phyloP scores from a whole-genome alignment of 2,888 invertebrate species.

The Gryllus longicercus region DNA sequence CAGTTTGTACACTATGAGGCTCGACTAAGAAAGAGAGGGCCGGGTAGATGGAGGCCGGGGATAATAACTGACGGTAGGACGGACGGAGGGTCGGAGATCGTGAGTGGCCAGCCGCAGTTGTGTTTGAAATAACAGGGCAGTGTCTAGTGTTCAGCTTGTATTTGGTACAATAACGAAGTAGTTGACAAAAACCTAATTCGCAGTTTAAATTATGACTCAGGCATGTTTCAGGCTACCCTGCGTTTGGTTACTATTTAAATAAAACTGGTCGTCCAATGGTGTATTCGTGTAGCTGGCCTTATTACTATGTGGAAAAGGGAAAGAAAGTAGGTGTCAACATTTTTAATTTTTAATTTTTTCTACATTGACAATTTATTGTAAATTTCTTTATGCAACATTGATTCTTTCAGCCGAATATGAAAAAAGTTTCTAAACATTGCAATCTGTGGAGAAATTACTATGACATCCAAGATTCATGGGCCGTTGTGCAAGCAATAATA shows the following conservation, averaged over 20 bases:
- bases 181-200: no score
- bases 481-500: slow-evolving; percentile 55
- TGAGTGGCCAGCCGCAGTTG: no score
- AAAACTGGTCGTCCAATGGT: slow-evolving; percentile 71
- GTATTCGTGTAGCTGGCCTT: slow-evolving; percentile 83
- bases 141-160: no score
- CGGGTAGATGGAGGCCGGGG: no score
- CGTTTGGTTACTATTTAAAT: slow-evolving; percentile 67
- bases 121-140: no score
- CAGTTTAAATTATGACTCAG: no score
- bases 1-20: no score
- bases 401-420: background rate
- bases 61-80: no score
- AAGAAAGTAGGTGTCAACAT: slow-evolving; percentile 48
- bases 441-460: slow-evolving; percentile 69
- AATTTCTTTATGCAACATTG: background rate
- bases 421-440: slow-evolving; percentile 45
- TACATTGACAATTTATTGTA: background rate
- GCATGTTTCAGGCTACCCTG: slow-evolving; percentile 60
- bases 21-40: no score
- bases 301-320: slow-evolving; percentile 62
- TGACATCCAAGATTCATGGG: slow-evolving; percentile 66
- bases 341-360: no score
- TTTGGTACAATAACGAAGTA: no score
- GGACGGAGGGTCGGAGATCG: no score